These are phyloP conservation scores for Ceratosolen fusciceps DNA, from an alignment of 1,140 invertebrate genomes.

Conservation along the genomic window DNA sequence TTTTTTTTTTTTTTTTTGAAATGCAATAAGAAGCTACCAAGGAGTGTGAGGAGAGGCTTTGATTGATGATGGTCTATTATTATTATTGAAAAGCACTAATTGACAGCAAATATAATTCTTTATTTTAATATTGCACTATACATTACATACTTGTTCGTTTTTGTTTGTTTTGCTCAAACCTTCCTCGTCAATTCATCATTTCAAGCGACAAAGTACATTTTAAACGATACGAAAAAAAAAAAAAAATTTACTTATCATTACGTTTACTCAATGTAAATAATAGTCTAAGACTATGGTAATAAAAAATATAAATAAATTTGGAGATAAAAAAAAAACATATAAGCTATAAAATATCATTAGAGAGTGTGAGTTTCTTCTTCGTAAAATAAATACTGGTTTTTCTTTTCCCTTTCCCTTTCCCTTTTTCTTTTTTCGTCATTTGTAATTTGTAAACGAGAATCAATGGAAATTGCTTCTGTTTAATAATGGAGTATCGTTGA, in stretches of 20 bases:
- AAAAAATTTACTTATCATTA: constrained; percentile 30
- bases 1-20: too few relatives aligned
- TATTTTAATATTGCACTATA: constrained; percentile 60
- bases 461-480: constrained; percentile 9
- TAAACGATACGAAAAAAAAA: too few relatives aligned
- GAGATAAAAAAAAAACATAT: constrained; percentile 38
- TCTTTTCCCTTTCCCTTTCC: too few relatives aligned
- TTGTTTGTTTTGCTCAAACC: too few relatives aligned
- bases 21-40: constrained; percentile 39
- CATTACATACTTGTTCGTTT: constrained; percentile 48
- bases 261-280: constrained; percentile 18
- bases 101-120: constrained; percentile 65
- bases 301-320: constrained; percentile 38
- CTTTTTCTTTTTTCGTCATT: neutral
- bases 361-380: constrained; percentile 16
- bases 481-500: constrained; percentile 37
- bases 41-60: constrained; percentile 51
- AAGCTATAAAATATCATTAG: constrained; percentile 26
- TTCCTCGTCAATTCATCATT: too few relatives aligned
- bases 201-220: constrained; percentile 43
- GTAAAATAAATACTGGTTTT: constrained; percentile 13
- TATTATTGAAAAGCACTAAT: constrained; percentile 51
- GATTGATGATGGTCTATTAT: neutral
- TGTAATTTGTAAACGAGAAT: too few relatives aligned
- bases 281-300: neutral